A percentile compares a stretch with the other conserved stretches of the same genome.
Conservation (phyloP, 2,113 vertebrate species). For the Labeo rohita region DNA sequence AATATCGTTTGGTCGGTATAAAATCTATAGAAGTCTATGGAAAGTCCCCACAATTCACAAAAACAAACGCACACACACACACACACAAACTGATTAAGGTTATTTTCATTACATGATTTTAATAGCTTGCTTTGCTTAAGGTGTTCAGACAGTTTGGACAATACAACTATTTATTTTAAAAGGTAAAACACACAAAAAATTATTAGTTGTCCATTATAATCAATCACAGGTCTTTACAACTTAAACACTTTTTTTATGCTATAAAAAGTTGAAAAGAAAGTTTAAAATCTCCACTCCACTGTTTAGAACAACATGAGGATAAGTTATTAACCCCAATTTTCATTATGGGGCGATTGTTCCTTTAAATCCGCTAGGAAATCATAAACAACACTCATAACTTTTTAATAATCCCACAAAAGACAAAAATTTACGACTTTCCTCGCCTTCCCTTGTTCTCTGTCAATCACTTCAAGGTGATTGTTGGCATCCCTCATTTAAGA, state of each 20-base stretch:
- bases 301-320: background rate
- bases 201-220: background rate
- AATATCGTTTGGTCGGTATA: too few species aligned
- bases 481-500: background rate
- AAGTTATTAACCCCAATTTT: background rate
- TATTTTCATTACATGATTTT: too few species aligned
- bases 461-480: slow-evolving; percentile 7
- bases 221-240: background rate
- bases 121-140: too few species aligned
- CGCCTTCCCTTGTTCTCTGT: slow-evolving; percentile 1
- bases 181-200: too few species aligned
- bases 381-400: slow-evolving; percentile 1
- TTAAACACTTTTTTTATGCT: background rate
- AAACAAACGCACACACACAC: too few species aligned
- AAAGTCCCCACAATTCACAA: too few species aligned
- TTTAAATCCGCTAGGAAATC: background rate
- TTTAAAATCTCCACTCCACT: background rate
- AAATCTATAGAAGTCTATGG: too few species aligned
- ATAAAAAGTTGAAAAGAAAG: background rate
- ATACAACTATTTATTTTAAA: too few species aligned
- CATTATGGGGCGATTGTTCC: background rate
- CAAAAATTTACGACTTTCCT: background rate
- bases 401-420: slow-evolving; percentile 6
- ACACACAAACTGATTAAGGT: too few species aligned
- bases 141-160: too few species aligned